Percentiles rank a stretch among this genome's conserved stretches.
Evolutionary conservation across 2,797 vertebrate species (phyloP).

Genomic region (Ctenochaetus hawaiiensis): DNA sequence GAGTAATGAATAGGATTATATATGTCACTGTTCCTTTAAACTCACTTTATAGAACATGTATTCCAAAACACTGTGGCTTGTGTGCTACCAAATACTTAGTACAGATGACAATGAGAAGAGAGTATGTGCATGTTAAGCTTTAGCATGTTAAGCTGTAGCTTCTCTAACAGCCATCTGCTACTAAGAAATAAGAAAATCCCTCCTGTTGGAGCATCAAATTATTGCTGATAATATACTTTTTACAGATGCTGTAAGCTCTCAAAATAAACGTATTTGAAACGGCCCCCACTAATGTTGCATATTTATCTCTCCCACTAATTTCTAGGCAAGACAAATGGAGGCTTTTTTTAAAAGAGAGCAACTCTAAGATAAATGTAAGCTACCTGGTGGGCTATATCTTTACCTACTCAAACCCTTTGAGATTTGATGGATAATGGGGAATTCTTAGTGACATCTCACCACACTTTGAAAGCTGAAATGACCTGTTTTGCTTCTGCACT

Average conservation of each 20-base stretch:
- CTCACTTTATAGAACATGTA: conserved; percentile 15
- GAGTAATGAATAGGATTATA: conserved; percentile 45
- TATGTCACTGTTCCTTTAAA: conserved; percentile 28
- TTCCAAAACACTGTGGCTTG: conserved; percentile 14
- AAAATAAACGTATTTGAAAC: conserved; percentile 6
- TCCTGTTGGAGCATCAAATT: conserved; percentile 17
- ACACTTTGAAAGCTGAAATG: too few relatives aligned
- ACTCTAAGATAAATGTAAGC: background rate
- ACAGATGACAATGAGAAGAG: conserved; percentile 6
- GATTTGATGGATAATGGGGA: background rate
- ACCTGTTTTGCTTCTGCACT: too few relatives aligned
- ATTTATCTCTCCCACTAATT: background rate
- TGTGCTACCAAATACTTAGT: conserved; percentile 9
- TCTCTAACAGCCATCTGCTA: conserved; percentile 25
- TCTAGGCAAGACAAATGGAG: background rate
- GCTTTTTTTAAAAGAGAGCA: background rate
- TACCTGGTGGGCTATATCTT: background rate
- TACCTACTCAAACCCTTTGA: background rate
- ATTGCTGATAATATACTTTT: conserved; percentile 15
- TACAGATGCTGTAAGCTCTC: conserved; percentile 3
- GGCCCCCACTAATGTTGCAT: background rate
- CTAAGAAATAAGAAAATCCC: conserved; percentile 27
- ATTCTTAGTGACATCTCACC: too few relatives aligned
- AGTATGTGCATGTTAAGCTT: conserved; percentile 4
- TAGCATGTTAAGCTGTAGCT: background rate